Base-by-base conservation (phyloP, 2,797 vertebrate species). In the Hemibagrus guttatus region DNA sequence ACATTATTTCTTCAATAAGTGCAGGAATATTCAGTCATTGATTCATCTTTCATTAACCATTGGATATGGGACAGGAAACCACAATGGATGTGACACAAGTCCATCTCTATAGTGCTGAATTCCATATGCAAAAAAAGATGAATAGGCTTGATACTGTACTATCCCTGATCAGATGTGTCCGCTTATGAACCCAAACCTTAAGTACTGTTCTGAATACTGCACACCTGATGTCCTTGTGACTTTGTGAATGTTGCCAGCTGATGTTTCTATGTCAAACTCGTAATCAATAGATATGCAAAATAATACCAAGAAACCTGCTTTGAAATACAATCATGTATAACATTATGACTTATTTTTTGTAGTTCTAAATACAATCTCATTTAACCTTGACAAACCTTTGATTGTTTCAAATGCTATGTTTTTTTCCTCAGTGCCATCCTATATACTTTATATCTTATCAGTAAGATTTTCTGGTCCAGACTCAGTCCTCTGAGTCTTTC, bases 241-340 rank as follows among this genome's bases (percentile, higher is more conserved):
- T 42, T 49, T 86, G 85, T 81, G 85, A 86, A 86, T 31, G 21
- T 58, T 58, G 17, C 64, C 85, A 81, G 85, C 64, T 86, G 84
- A 85, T 35, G 21, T 54, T 64, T 76, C 17, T 59, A 6, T 52
- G 61, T 39, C 21, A 58, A 46, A 12, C 8, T 23, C 13, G 31
- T 19, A 56, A 63, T 84, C 74, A 39, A 28, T 28, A 69, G 76
- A 85, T 46, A 71, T 42, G 23, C 19, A 58, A 23, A 69, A 80
- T 49, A 42, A 1, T 66, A 28, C 28, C 58, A 49, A 26, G 31
- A 80, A 61, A 61, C 46, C 63, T 54, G 49, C 54, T 58, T 35
- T 19, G 7, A 56, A 56, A 56, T 58, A 8, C 14, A 26, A 39
- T 39, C 35, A 39, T 39, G 35, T 39, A 4, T 39, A 39, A 1